A percentile compares a stretch with the other conserved stretches of the same genome.
These are phyloP conservation scores for Brachypodius melanocephalos DNA, from an alignment of 2,113 vertebrate species.

Conservation along the genomic window DNA sequence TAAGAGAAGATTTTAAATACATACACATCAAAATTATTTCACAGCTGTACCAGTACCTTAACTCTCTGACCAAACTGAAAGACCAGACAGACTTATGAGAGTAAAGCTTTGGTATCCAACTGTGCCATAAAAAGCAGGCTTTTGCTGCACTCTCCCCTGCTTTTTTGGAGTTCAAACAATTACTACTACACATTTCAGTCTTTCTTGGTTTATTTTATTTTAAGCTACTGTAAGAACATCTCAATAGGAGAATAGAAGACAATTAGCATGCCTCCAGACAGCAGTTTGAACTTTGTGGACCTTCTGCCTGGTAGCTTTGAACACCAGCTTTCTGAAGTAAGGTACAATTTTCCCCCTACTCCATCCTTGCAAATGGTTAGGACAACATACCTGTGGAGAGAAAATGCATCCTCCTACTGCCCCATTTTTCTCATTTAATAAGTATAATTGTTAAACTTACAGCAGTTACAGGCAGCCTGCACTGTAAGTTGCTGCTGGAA, in stretches of 20 bases:
- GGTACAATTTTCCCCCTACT: not conserved
- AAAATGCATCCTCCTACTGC: not conserved
- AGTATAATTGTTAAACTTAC: not conserved
- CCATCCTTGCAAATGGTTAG: not conserved
- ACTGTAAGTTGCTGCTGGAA: not conserved
- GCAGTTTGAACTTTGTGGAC: not conserved
- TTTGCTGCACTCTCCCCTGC: not conserved
- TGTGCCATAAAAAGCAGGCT: not conserved
- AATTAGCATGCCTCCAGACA: not conserved
- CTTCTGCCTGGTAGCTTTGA: not conserved
- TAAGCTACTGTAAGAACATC: not conserved
- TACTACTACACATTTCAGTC: not conserved
- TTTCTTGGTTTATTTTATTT: not conserved
- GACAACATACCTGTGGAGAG: not conserved
- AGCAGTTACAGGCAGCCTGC: not conserved
- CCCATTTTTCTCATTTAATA: not conserved
- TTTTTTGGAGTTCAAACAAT: not conserved
- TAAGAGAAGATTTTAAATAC: not conserved
- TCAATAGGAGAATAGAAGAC: not conserved
- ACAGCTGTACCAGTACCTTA: not conserved
- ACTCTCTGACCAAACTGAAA: not conserved
- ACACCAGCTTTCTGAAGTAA: not conserved
- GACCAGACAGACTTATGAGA: not conserved
- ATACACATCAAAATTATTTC: constrained; percentile 1
- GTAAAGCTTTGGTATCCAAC: not conserved